Evolutionary conservation across 1,140 invertebrate species (phyloP), one percentile per base, ranked within the genome.

Genomic region (Ceratina calcarata): DNA sequence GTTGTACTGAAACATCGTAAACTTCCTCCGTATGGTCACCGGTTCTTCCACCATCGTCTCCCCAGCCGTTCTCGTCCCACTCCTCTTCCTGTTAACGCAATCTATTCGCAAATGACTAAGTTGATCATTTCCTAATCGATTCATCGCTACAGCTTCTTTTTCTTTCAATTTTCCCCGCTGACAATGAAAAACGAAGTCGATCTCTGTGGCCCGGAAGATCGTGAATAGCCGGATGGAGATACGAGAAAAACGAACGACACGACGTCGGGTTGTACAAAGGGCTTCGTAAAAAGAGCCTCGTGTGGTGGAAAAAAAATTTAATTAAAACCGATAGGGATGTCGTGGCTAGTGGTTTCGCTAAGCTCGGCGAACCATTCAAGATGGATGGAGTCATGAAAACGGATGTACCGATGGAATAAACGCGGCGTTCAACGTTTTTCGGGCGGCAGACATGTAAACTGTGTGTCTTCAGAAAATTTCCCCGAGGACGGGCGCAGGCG

Each of bases 391-490:
- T 57, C 51, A 16, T 72, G 60, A 15, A 55, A 71, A 72, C 27
- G 32, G 37, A 57, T 79, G 37, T 15, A 51, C 51, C 60, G 62
- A 15, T 8, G 20, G 3, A 18, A 45, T 12, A n/a, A 22, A 67
- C 51, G 24, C 3, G 45, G 27, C 64, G 71, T 78, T 64, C 37
- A 49, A 78, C 53, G 69, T 37, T 71, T 78, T 64, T n/a, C 27
- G 24, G 76, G 13, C 16, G 45, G 68, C 49, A 24, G 37, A 45
- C 60, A 37, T 37, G 0, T 1, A 78, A 71, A 55, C 60, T 78
- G 32, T 20, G 49, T 78, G 60, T 64, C 64, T 78, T 78, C 76
- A 71, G 68, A 51, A 55, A 78, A 71, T 78, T 78, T 70, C 76
- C 76, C 76, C 16, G 16, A 60, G 57, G 65, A 68, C 20, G 18